phyloP scores from a whole-genome alignment of 2,888 invertebrate genomes.

The Scaptomyza reducta region DNA sequence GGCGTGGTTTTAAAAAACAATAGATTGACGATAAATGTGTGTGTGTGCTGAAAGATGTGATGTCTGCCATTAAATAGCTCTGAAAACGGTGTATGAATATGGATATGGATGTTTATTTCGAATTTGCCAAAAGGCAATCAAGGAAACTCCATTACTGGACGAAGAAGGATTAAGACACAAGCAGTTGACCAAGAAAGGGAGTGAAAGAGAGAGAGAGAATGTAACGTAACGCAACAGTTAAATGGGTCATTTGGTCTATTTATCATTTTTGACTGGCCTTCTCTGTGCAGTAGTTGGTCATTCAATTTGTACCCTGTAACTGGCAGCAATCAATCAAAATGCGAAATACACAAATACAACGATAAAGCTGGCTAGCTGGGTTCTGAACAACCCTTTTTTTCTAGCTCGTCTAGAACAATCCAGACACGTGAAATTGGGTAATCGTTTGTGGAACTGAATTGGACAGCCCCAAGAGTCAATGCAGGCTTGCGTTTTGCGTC shows the following conservation, averaged over 20 bases:
- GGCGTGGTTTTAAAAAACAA: conserved; percentile 1
- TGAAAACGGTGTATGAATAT: neutral
- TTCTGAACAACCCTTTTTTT: conserved; percentile 40
- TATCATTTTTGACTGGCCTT: conserved; percentile 57
- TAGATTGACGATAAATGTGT: neutral
- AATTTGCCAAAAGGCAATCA: conserved; percentile 27
- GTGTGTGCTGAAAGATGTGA: too few relatives aligned
- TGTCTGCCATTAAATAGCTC: too few relatives aligned
- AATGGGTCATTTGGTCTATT: conserved; percentile 62
- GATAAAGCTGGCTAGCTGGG: conserved; percentile 3
- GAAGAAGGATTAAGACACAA: neutral
- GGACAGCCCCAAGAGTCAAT: conserved; percentile 41
- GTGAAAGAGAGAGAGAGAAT: neutral
- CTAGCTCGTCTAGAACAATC: conserved; percentile 19
- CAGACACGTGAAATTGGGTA: conserved; percentile 59
- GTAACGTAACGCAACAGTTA: conserved; percentile 57
- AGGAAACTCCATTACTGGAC: conserved; percentile 47
- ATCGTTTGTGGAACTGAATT: conserved; percentile 47
- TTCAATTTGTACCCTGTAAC: conserved; percentile 62
- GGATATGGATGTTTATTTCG: conserved; percentile 1
- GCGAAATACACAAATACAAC: conserved; percentile 24
- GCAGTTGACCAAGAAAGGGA: neutral
- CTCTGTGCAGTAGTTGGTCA: conserved; percentile 57
- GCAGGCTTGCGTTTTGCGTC: neutral
- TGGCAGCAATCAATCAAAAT: conserved; percentile 67